These are phyloP conservation scores for Drosophila birchii DNA, from an alignment of 2,888 invertebrate species.

Conservation along the genomic window DNA sequence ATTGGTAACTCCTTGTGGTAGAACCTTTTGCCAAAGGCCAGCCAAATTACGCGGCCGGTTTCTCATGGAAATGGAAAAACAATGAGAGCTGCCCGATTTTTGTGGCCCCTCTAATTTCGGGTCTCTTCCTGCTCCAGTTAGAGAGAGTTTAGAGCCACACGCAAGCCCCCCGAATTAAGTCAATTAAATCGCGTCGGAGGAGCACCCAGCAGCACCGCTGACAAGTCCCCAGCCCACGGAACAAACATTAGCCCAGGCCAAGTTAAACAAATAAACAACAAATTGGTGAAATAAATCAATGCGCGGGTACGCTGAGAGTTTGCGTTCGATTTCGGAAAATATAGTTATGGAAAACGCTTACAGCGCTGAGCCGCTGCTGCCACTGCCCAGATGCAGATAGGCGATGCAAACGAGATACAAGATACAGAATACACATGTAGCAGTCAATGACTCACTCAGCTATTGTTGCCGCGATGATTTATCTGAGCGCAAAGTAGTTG, in stretches of 20 bases:
- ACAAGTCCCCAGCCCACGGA: constrained; percentile 38
- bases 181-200: constrained; percentile 44
- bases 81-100: constrained; percentile 44
- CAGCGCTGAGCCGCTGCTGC: constrained; percentile 41
- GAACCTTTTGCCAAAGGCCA: constrained; percentile 72
- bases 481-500: constrained; percentile 62
- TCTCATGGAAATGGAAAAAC: constrained; percentile 74
- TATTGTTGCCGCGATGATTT: constrained; percentile 60
- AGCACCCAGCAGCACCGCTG: constrained; percentile 14
- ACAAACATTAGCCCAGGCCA: constrained; percentile 56
- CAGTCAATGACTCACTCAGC: constrained; percentile 68
- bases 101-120: constrained; percentile 42
- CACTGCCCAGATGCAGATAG: constrained; percentile 48
- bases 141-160: constrained; percentile 61
- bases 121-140: constrained; percentile 77
- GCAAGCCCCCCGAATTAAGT: constrained; percentile 68
- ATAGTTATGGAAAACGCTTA: constrained; percentile 70
- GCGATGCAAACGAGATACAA: constrained; percentile 41
- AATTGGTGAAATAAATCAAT: constrained; percentile 68
- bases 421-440: constrained; percentile 71
- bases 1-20: constrained; percentile 62
- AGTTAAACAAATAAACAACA: constrained; percentile 44
- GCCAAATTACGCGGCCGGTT: constrained; percentile 68
- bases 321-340: constrained; percentile 59
- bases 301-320: constrained; percentile 53